Conservation (phyloP, 2,888 invertebrate species). For the Strigamia transsilvanica region DNA sequence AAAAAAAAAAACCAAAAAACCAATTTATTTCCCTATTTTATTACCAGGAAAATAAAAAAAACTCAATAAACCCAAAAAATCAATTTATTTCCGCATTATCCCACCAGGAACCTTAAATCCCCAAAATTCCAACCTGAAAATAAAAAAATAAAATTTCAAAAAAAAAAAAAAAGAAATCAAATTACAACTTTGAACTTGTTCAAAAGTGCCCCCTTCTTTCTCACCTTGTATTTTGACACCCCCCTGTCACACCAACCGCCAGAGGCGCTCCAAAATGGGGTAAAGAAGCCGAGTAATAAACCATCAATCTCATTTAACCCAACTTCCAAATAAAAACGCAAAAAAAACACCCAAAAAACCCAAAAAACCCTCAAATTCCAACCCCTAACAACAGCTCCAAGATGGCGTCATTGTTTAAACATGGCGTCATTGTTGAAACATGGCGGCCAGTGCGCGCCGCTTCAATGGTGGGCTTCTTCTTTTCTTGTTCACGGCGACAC, state of each 20-base stretch:
- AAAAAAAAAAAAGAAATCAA: not conserved
- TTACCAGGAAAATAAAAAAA: no score
- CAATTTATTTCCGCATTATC: no score
- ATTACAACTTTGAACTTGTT: constrained; percentile 6
- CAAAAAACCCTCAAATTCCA: no score
- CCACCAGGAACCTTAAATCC: no score
- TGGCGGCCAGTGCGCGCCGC: not conserved
- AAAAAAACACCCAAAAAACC: not conserved
- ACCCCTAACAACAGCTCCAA: no score
- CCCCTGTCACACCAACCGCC: not conserved
- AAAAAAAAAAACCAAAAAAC: no score
- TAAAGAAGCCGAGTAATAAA: not conserved
- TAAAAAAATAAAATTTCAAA: not conserved
- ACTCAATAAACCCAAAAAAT: no score
- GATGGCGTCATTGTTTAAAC: not conserved
- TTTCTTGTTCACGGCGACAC: not conserved
- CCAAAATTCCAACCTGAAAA: not conserved
- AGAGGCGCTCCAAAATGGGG: not conserved
- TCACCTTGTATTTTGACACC: constrained; percentile 38
- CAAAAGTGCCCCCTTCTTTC: not conserved
- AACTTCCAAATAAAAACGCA: not conserved
- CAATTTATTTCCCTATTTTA: no score
- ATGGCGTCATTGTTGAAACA: not conserved
- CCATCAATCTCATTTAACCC: constrained; percentile 27
- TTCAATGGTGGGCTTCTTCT: constrained; percentile 1